These are phyloP conservation scores for Vollenhovia emeryi DNA, from an alignment of 1,140 invertebrate genomes.

Conservation along the genomic window DNA sequence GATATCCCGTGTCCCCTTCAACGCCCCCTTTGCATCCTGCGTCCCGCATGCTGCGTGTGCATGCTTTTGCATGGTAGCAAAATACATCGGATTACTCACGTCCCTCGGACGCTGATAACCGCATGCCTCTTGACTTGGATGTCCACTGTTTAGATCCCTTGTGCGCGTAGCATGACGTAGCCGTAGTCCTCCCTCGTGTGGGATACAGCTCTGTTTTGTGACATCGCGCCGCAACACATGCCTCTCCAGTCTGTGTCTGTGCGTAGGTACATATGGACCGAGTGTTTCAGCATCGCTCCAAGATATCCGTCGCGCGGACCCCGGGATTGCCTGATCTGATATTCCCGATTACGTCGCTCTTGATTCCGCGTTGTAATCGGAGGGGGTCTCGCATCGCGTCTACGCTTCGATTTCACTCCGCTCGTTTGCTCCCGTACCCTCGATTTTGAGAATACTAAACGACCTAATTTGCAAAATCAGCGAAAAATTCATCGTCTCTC, in stretches of 20 bases:
- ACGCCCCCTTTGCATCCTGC: background rate
- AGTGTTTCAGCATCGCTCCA: background rate
- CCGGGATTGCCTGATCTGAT: slow-evolving; percentile 37
- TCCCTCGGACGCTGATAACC: slow-evolving; percentile 35
- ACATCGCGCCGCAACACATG: background rate
- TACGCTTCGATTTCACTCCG: background rate
- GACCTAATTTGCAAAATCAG: background rate
- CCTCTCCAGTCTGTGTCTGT: background rate
- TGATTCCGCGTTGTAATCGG: slow-evolving; percentile 40
- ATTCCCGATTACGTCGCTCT: slow-evolving; percentile 37
- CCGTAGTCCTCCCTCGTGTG: slow-evolving; percentile 3
- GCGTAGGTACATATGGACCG: background rate
- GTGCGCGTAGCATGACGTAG: slow-evolving; percentile 32
- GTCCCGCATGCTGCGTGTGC: slow-evolving; percentile 56
- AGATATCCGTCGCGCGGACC: background rate
- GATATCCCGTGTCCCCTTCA: background rate
- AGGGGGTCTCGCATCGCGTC: background rate
- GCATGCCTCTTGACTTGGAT: slow-evolving; percentile 40
- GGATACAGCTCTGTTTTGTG: slow-evolving; percentile 1
- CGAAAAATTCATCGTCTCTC: background rate
- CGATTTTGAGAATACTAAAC: slow-evolving; percentile 15
- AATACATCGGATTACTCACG: slow-evolving; percentile 37
- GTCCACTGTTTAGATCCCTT: slow-evolving; percentile 16
- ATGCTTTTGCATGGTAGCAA: slow-evolving; percentile 42
- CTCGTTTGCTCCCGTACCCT: background rate